Conservation (phyloP, 2,797 vertebrate genomes). For the Luscinia megarhynchos region DNA sequence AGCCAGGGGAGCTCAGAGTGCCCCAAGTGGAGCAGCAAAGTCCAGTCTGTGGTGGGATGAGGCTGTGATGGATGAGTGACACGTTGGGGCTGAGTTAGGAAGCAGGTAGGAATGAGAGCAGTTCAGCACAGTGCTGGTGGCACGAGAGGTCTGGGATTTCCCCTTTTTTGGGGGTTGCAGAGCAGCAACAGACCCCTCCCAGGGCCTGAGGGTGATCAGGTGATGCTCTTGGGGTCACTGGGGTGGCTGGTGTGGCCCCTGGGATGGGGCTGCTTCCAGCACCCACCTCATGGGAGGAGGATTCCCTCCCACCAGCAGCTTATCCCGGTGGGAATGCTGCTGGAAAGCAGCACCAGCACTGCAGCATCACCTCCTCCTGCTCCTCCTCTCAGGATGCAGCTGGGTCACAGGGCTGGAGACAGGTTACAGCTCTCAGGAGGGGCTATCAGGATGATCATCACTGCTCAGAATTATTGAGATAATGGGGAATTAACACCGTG, state of each 20-base stretch:
- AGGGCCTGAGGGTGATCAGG: accelerated
- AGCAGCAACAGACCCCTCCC: background rate
- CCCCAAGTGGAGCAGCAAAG: background rate
- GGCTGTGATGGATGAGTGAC: background rate
- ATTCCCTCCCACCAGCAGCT: background rate
- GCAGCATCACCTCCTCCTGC: background rate
- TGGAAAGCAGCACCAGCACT: background rate
- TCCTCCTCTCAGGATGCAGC: background rate
- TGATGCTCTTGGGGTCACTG: background rate
- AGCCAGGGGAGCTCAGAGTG: accelerated
- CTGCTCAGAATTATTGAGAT: background rate
- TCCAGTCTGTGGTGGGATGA: background rate
- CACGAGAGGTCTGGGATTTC: accelerated
- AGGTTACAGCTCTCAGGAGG: background rate
- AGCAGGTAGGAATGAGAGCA: background rate
- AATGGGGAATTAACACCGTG: background rate
- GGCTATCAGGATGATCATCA: background rate
- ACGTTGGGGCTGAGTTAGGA: background rate
- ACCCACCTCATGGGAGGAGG: accelerated
- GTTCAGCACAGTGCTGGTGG: background rate
- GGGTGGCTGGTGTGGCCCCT: background rate
- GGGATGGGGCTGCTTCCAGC: background rate
- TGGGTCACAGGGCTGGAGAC: background rate
- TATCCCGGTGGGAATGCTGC: accelerated
- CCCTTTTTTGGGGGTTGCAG: background rate